These are phyloP conservation scores for Helleia helle DNA, from an alignment of 2,888 invertebrate species.

Conservation along the genomic window DNA sequence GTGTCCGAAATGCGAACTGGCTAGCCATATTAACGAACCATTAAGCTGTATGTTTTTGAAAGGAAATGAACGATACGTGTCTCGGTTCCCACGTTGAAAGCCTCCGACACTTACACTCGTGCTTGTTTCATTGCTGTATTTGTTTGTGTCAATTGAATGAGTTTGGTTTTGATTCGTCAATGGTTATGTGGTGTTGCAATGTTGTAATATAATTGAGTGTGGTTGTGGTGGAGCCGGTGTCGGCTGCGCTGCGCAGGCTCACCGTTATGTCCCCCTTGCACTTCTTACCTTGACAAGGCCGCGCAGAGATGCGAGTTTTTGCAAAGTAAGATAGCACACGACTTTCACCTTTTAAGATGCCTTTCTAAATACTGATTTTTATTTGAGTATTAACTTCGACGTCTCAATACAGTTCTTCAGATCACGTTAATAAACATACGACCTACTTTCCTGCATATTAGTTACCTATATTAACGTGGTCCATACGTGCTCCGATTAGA, in stretches of 20 bases:
- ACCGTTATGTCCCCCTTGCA: conserved; percentile 69
- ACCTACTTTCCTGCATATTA: no score
- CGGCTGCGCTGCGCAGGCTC: conserved; percentile 30
- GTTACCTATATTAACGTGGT: no score
- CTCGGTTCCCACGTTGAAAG: conserved; percentile 34
- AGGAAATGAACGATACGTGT: conserved; percentile 58
- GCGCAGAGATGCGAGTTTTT: conserved; percentile 65
- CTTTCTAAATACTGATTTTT: conserved; percentile 61
- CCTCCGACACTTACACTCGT: conserved; percentile 22
- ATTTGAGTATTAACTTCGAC: no score
- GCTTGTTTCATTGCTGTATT: conserved; percentile 29
- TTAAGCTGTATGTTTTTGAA: conserved; percentile 43
- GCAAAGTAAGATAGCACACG: conserved; percentile 62
- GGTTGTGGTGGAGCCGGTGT: conserved; percentile 37
- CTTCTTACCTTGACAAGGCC: conserved; percentile 72
- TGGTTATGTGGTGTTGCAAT: conserved; percentile 33
- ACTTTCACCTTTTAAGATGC: conserved; percentile 68
- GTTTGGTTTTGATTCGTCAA: conserved; percentile 26
- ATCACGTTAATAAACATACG: no score
- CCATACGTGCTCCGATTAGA: no score
- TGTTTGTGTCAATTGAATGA: conserved; percentile 18
- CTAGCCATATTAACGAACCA: conserved; percentile 46
- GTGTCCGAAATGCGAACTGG: conserved; percentile 49
- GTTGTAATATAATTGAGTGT: conserved; percentile 29
- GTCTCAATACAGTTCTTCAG: no score